These are phyloP conservation scores for Campoletis raptor DNA, from an alignment of 2,888 invertebrate genomes.

Conservation along the genomic window DNA sequence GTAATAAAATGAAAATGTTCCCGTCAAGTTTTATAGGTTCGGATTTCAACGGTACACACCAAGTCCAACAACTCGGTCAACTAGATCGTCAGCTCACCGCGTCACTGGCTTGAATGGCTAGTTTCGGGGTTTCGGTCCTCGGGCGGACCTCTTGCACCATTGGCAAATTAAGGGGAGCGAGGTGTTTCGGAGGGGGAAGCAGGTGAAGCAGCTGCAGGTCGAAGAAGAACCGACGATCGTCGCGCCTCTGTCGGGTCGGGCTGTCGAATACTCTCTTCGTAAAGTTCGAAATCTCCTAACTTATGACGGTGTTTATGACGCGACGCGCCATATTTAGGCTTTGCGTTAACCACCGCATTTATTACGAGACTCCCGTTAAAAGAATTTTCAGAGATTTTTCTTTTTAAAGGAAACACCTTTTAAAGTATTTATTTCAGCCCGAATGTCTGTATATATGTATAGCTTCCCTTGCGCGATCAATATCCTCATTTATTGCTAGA, in stretches of 20 bases:
- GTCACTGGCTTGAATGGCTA: constrained; percentile 12
- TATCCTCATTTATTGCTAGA: too few species aligned
- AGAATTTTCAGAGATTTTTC: too few species aligned
- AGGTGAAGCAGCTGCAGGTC: background rate
- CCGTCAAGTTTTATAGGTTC: constrained; percentile 52
- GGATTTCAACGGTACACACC: constrained; percentile 41
- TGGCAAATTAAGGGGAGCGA: background rate
- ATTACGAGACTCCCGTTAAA: too few species aligned
- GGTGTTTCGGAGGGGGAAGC: background rate
- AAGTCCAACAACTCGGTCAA: background rate
- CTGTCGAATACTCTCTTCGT: background rate
- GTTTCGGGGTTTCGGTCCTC: background rate
- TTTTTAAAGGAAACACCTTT: too few species aligned
- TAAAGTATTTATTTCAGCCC: too few species aligned
- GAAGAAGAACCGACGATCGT: background rate
- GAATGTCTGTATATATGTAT: too few species aligned
- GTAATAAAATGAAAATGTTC: background rate
- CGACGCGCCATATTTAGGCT: background rate
- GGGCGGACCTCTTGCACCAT: too few species aligned
- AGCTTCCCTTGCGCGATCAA: too few species aligned
- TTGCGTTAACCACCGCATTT: too few species aligned
- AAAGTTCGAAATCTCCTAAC: background rate
- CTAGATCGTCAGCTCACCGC: constrained; percentile 36
- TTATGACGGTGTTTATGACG: background rate
- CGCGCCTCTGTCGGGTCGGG: background rate